Evolutionary conservation across 1,140 invertebrate genomes (phyloP), one percentile per base, ranked within the genome.

Genomic region (Aphelinus certus): DNA sequence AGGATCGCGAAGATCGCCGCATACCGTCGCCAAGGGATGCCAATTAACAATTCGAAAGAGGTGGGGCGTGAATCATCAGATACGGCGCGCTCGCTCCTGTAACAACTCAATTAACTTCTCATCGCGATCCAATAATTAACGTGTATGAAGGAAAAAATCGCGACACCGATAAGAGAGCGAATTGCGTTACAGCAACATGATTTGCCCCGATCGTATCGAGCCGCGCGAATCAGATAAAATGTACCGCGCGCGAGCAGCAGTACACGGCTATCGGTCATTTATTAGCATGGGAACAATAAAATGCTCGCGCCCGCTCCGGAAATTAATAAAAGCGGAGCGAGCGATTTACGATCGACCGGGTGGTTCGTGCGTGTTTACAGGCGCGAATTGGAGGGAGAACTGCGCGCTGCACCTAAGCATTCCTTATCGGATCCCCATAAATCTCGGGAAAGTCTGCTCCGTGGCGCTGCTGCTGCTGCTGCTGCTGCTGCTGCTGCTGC

Each of bases 371-470:
- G 47, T 45, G 45, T 66, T 63, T 63, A 63, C 62, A 63, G 47
- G 62, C 46, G 58, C 46, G 58, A n/a, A 47, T 46, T 3, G 53
- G 43, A 67, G 6, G 10, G 43, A 51, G n/a, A 42, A 26, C 26
- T 26, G 26, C 26, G 26, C 26, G 42, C 42, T 45, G n/a, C 57
- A 55, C 63, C 45, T 51, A 70, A 62, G 43, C 53, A 55, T 4
- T 61, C 7, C 58, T 73, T 73, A 73, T 73, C 72, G 65, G 64
- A 73, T 68, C 10, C 62, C 57, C 49, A 73, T 73, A 73, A 73
- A 73, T 73, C 72, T 67, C 65, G 64, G 72, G 57, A 73, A 73
- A 73, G 57, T 73, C 62, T 60, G 60, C 48, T 51, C 43, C 68
- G 7, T 47, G 68, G 51, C 51, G 51, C n/a, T 53, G 51, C 9